Evolutionary conservation across 1,140 invertebrate species (phyloP).

Genomic region (Asobara japonica): DNA sequence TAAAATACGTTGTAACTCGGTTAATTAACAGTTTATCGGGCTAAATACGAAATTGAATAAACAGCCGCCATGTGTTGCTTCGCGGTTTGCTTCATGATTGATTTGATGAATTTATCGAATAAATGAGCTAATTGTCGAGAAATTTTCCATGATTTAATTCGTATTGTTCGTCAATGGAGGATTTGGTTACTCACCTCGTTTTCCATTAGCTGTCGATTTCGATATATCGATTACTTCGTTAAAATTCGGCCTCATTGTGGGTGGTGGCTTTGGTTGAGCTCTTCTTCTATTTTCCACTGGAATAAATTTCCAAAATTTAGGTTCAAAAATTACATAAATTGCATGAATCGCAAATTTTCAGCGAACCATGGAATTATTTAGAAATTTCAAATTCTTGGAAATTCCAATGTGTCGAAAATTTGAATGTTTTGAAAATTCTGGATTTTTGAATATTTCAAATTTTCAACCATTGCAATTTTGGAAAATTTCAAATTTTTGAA

Average conservation of each 20-base stretch:
- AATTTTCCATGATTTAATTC: not conserved
- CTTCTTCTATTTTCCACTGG: constrained; percentile 48
- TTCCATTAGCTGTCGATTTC: constrained; percentile 32
- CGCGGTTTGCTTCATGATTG: too few species aligned
- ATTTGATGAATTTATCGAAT: too few species aligned
- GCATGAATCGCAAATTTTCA: too few species aligned
- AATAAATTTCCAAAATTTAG: too few species aligned
- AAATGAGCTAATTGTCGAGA: not conserved
- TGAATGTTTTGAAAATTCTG: too few species aligned
- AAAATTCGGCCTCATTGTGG: constrained; percentile 42
- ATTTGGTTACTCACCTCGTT: constrained; percentile 26
- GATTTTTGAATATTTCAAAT: too few species aligned
- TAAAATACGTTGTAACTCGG: not conserved
- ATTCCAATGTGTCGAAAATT: too few species aligned
- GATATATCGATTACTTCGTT: constrained; percentile 50
- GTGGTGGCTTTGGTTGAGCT: constrained; percentile 43
- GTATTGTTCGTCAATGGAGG: not conserved
- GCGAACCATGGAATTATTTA: too few species aligned
- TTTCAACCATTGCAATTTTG: too few species aligned
- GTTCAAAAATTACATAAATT: too few species aligned
- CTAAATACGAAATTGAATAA: not conserved
- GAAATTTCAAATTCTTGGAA: too few species aligned
- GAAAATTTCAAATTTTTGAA: too few species aligned
- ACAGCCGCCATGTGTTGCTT: not conserved
- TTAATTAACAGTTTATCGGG: not conserved